Percentiles rank a stretch among this genome's conserved stretches.
phyloP scores from a whole-genome alignment of 2,888 invertebrate species.

The Tipula lateralis region DNA sequence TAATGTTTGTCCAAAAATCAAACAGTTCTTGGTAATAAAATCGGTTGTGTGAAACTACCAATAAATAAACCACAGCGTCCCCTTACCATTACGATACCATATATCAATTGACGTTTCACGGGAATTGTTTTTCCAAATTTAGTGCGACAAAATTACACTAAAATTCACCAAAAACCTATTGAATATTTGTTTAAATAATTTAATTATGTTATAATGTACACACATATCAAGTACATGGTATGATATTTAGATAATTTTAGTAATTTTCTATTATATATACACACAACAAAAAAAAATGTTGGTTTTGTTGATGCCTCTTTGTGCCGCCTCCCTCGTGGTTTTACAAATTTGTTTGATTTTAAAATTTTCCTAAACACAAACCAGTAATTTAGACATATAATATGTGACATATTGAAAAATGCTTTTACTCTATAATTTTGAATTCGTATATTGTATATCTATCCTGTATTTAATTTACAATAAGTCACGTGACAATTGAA shows the following conservation, averaged over 20 bases:
- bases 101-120: neutral
- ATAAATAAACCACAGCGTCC: neutral
- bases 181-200: neutral
- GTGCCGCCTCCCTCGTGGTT: neutral
- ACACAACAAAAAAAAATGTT: neutral
- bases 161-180: neutral
- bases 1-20: neutral
- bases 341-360: neutral
- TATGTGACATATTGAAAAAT: neutral
- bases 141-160: neutral
- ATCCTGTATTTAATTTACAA: neutral
- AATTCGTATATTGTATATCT: neutral
- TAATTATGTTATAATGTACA: neutral
- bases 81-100: neutral
- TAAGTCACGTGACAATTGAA: conserved; percentile 24
- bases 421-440: neutral
- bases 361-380: neutral
- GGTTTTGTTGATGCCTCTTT: neutral
- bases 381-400: neutral
- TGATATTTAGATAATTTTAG: neutral
- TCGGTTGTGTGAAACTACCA: neutral
- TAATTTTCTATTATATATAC: neutral
- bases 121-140: neutral
- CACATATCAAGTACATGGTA: neutral
- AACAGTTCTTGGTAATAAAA: neutral